phyloP scores from a whole-genome alignment of 2,888 invertebrate genomes.

The Sarcophaga carnaria region DNA sequence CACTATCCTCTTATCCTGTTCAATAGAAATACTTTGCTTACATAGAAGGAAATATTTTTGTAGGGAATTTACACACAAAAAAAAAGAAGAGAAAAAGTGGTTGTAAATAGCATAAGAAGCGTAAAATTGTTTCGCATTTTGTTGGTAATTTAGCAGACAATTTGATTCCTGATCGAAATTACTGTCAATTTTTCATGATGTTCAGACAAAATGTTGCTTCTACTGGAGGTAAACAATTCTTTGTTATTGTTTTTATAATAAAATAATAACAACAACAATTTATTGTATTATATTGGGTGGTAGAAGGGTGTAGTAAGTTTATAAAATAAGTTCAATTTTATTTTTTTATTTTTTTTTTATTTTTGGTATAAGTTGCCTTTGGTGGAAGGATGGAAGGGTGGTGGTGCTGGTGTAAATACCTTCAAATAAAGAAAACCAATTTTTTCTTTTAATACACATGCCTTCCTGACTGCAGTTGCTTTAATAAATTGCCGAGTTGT shows the following conservation, averaged over 20 bases:
- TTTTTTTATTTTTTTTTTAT: constrained; percentile 8
- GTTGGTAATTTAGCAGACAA: constrained; percentile 70
- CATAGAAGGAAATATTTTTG: constrained; percentile 41
- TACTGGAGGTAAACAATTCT: constrained; percentile 1
- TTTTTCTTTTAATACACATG: constrained; percentile 37
- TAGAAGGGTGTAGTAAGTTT: constrained; percentile 7
- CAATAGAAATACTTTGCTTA: neutral
- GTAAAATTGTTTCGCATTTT: constrained; percentile 70
- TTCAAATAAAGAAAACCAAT: constrained; percentile 52
- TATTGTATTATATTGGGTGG: constrained; percentile 42
- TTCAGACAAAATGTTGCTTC: constrained; percentile 7
- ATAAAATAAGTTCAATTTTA: constrained; percentile 41
- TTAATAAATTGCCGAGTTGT: constrained; percentile 69
- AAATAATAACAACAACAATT: constrained; percentile 41
- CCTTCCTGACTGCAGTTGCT: constrained; percentile 60
- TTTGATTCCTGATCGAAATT: constrained; percentile 70
- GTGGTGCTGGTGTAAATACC: constrained; percentile 44
- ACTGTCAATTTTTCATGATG: constrained; percentile 67
- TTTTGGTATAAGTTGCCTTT: neutral
- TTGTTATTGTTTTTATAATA: constrained; percentile 39
- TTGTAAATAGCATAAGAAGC: constrained; percentile 57
- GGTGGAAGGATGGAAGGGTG: constrained; percentile 7
- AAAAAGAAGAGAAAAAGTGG: constrained; percentile 28
- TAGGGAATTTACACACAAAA: neutral
- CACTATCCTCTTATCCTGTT: neutral